A percentile compares a stretch with the other conserved stretches of the same genome.
Evolutionary conservation across 2,888 invertebrate genomes (phyloP).

Genomic region (Monopis laevigella): DNA sequence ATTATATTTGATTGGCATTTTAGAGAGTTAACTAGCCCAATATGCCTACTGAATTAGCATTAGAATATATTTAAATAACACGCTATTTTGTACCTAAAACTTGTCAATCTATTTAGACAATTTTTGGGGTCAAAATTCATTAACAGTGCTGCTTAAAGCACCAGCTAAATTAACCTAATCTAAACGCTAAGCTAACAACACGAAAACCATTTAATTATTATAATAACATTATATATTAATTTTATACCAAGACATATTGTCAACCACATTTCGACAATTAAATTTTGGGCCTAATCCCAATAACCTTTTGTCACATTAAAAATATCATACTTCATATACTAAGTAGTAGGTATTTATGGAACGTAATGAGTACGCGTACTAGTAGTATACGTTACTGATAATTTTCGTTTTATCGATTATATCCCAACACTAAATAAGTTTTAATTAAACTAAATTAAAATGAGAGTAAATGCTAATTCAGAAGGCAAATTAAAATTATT

Average conservation of each 20-base stretch:
- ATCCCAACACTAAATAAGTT: background rate
- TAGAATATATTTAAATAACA: background rate
- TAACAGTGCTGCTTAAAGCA: conserved; percentile 1
- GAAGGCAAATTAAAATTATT: conserved; percentile 9
- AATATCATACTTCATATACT: too few relatives aligned
- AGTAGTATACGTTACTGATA: background rate
- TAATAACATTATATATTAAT: background rate
- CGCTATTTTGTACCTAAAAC: background rate
- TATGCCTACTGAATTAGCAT: conserved; percentile 12
- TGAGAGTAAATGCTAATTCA: conserved; percentile 7
- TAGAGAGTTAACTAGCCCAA: too few relatives aligned
- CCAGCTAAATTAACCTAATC: conserved; percentile 2
- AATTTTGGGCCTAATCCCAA: too few relatives aligned
- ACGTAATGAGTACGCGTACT: too few relatives aligned
- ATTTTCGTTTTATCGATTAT: too few relatives aligned
- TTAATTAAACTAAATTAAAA: conserved; percentile 1
- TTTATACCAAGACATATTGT: conserved; percentile 8
- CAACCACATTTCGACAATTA: conserved; percentile 11
- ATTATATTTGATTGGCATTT: too few relatives aligned
- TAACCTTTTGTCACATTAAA: too few relatives aligned
- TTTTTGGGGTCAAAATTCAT: conserved; percentile 4
- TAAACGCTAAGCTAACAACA: conserved; percentile 4
- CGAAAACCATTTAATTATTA: too few relatives aligned
- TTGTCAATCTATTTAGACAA: background rate
- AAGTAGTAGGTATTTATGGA: too few relatives aligned